Evolutionary conservation across 1,140 invertebrate genomes (phyloP).

Genomic region (Camponotus pennsylvanicus): DNA sequence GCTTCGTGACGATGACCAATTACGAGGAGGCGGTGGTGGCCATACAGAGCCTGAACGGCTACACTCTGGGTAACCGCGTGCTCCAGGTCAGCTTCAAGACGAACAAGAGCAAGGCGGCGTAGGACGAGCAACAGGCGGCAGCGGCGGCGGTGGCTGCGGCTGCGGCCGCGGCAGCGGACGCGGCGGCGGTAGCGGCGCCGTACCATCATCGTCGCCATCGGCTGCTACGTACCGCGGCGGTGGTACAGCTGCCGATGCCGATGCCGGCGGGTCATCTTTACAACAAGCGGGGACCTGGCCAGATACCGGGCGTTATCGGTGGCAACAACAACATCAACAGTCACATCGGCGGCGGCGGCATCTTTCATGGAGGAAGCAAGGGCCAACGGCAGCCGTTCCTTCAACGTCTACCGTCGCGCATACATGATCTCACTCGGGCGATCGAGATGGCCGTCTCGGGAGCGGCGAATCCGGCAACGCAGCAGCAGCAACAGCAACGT

Average conservation of each 20-base stretch:
- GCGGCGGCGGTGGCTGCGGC: constrained; percentile 48
- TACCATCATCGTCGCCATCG: constrained; percentile 43
- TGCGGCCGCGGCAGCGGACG: constrained; percentile 59
- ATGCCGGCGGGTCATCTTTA: constrained; percentile 55
- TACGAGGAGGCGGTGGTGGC: constrained; percentile 99
- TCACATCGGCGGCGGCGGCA: constrained; percentile 26
- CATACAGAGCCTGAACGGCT: constrained; percentile 99
- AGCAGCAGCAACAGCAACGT: constrained; percentile 74
- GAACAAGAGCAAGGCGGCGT: constrained; percentile 96
- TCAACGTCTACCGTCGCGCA: constrained; percentile 64
- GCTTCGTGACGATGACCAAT: constrained; percentile 99
- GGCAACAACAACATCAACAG: constrained; percentile 8
- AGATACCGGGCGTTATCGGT: constrained; percentile 31
- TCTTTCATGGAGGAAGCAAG: constrained; percentile 26
- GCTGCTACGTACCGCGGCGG: constrained; percentile 48
- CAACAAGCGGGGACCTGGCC: constrained; percentile 44
- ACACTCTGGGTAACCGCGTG: constrained; percentile 98
- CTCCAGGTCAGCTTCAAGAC: constrained; percentile 99
- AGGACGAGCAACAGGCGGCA: constrained; percentile 82
- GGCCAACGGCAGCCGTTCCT: constrained; percentile 51
- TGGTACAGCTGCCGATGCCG: constrained; percentile 54
- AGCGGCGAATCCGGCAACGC: constrained; percentile 65
- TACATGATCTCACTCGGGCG: constrained; percentile 68
- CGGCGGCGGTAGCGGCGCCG: constrained; percentile 53
- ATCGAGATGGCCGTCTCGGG: constrained; percentile 67